Percentiles rank a stretch among this genome's conserved stretches.
Conservation (phyloP, 2,888 invertebrate species). For the Xestoiulus laeticollis region DNA sequence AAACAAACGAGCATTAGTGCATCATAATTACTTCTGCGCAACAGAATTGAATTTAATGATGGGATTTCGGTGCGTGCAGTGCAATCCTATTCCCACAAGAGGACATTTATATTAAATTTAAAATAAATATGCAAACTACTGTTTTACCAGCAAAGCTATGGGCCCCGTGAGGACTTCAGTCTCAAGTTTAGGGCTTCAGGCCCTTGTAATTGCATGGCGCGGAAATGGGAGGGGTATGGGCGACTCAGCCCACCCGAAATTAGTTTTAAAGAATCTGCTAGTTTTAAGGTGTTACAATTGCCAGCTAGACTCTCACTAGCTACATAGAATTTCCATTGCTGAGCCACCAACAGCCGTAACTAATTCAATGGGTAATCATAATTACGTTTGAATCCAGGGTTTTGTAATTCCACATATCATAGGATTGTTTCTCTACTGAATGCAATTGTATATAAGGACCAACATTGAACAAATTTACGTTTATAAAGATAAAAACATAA, state of each 20-base stretch:
- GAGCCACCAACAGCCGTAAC: neutral
- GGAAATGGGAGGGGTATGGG: neutral
- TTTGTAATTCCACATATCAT: too few species aligned
- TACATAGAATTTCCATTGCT: neutral
- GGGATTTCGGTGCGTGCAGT: neutral
- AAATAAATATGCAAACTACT: conserved; percentile 23
- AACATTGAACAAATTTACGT: too few species aligned
- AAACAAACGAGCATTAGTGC: conserved; percentile 14
- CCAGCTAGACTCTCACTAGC: neutral
- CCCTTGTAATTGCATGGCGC: neutral
- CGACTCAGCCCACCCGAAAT: neutral
- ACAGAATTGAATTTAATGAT: conserved; percentile 16
- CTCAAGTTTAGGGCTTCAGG: neutral
- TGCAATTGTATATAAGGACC: too few species aligned
- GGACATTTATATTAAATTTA: conserved; percentile 25
- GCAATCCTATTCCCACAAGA: neutral
- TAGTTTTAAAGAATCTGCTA: conserved; percentile 27
- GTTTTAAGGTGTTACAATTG: neutral
- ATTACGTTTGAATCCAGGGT: neutral
- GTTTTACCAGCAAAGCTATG: neutral
- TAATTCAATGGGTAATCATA: neutral
- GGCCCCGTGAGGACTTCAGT: neutral
- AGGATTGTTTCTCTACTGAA: too few species aligned
- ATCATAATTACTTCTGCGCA: neutral
- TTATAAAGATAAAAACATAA: too few species aligned